Conservation (phyloP, 2,113 vertebrate species). For the Lasiurus cinereus region DNA sequence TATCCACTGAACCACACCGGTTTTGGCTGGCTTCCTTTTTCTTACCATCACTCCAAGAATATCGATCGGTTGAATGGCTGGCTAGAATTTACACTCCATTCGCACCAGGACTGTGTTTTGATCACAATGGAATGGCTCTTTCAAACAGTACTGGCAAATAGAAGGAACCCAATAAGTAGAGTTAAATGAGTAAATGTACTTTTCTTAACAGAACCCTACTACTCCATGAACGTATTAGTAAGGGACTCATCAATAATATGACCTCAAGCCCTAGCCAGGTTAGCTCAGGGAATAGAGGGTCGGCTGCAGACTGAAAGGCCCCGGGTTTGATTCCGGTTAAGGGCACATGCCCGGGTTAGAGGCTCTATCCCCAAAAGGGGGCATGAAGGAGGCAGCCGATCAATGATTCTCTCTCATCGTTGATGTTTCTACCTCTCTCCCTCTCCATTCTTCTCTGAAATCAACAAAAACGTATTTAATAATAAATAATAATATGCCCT, state of each 20-base stretch:
- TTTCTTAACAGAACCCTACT: slow-evolving; percentile 30
- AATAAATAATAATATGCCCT: neutral
- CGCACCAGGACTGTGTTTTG: neutral
- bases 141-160: neutral
- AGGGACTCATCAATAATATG: neutral
- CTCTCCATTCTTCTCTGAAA: too few relatives aligned
- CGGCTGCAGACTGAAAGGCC: too few relatives aligned
- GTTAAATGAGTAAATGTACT: neutral
- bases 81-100: neutral
- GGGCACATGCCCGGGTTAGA: too few relatives aligned
- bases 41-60: neutral
- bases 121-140: neutral
- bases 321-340: too few relatives aligned
- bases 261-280: neutral
- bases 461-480: too few relatives aligned
- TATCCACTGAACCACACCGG: too few relatives aligned
- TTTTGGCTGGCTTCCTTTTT: neutral
- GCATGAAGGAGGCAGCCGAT: too few relatives aligned
- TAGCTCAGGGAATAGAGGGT: too few relatives aligned
- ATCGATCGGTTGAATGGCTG: neutral
- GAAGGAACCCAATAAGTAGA: neutral
- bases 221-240: neutral
- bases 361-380: too few relatives aligned
- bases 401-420: too few relatives aligned
- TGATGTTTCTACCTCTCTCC: too few relatives aligned